phyloP scores from a whole-genome alignment of 2,888 invertebrate species.

The Himalopsyche kuldschensis region DNA sequence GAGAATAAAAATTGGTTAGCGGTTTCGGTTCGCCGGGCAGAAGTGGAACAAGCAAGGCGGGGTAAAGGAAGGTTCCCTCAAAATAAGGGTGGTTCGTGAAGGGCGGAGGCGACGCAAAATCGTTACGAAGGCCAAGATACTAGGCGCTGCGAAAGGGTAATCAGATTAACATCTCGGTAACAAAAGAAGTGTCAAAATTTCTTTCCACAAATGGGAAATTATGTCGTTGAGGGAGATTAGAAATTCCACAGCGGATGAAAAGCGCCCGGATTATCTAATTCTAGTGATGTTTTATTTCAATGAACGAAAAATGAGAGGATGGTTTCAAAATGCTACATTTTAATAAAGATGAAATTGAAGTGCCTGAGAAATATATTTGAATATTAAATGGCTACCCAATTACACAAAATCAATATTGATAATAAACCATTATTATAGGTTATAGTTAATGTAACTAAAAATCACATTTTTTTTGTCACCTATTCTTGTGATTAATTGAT shows the following conservation, averaged over 20 bases:
- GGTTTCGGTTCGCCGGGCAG: constrained; percentile 17
- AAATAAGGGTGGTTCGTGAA: background rate
- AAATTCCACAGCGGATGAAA: background rate
- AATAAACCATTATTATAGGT: no score
- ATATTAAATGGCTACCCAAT: no score
- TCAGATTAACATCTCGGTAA: constrained; percentile 33
- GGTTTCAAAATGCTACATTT: background rate
- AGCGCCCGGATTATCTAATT: background rate
- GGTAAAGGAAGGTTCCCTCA: background rate
- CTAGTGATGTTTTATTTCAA: background rate
- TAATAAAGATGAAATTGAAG: background rate
- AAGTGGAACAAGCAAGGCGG: background rate
- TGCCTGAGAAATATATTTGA: no score
- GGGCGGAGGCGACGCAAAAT: constrained; percentile 7
- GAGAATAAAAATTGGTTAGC: constrained; percentile 33
- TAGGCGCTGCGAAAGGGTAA: constrained; percentile 21
- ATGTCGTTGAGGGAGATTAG: background rate
- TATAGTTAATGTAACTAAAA: no score
- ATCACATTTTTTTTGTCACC: no score
- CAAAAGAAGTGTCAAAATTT: constrained; percentile 27
- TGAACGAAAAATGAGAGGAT: background rate
- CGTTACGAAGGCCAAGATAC: constrained; percentile 28
- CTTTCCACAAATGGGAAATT: constrained; percentile 7
- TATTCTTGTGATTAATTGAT: no score
- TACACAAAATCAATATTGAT: no score